Percentiles rank a stretch among this genome's conserved stretches.
phyloP scores from a whole-genome alignment of 2,797 vertebrate species.

The Typhlichthys subterraneus region DNA sequence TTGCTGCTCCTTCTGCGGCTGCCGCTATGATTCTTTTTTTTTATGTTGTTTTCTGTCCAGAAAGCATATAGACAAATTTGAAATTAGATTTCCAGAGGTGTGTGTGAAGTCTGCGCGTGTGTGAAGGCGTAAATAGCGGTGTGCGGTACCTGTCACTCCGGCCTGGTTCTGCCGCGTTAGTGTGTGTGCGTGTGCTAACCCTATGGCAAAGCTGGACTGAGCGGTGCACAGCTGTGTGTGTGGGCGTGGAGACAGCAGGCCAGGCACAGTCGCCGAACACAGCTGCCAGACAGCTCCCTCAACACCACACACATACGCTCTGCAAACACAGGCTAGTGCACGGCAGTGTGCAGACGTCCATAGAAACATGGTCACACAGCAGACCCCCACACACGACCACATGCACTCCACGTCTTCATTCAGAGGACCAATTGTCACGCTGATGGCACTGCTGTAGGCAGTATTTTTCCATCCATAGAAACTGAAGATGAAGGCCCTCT shows the following conservation, averaged over 20 bases:
- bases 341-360: background rate
- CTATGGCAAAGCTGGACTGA: slow-evolving; percentile 55
- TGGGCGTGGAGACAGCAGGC: slow-evolving; percentile 58
- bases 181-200: slow-evolving; percentile 25
- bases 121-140: slow-evolving; percentile 1
- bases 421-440: too few relatives aligned
- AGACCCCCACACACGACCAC: too few relatives aligned
- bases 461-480: too few relatives aligned
- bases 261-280: slow-evolving; percentile 58
- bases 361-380: background rate
- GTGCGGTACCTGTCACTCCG: too few relatives aligned
- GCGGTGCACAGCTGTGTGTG: slow-evolving; percentile 73
- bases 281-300: slow-evolving; percentile 69
- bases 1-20: slow-evolving; percentile 26
- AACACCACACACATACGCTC: slow-evolving; percentile 24
- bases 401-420: too few relatives aligned
- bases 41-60: slow-evolving; percentile 7
- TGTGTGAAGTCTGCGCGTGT: slow-evolving; percentile 20
- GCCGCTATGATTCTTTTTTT: slow-evolving; percentile 8
- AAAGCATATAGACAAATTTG: background rate
- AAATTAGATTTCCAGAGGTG: slow-evolving; percentile 29
- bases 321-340: background rate
- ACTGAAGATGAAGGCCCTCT: slow-evolving; percentile 17
- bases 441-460: too few relatives aligned
- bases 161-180: slow-evolving; percentile 12